Conservation (phyloP, 2,797 vertebrate genomes). For the Orestias chungarensis region DNA sequence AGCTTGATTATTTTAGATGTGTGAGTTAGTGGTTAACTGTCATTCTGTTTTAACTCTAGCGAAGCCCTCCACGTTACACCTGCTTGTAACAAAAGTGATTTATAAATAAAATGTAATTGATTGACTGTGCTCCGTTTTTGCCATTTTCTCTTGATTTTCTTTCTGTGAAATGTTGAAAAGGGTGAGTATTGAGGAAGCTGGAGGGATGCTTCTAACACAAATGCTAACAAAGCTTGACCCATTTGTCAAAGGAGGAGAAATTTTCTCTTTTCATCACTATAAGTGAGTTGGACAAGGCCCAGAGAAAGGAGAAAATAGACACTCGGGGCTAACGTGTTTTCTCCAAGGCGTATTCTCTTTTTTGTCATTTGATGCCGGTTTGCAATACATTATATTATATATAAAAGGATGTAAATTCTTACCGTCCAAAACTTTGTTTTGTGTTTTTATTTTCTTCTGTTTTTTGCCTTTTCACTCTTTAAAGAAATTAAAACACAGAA, state of each 20-base stretch:
- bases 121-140: neutral
- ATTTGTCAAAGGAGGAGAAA: conserved; percentile 59
- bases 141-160: conserved; percentile 19
- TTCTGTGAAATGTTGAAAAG: conserved; percentile 30
- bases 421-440: neutral
- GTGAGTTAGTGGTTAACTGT: neutral
- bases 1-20: neutral
- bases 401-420: neutral
- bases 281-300: conserved; percentile 30
- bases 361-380: conserved; percentile 44
- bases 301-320: conserved; percentile 46
- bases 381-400: conserved; percentile 3
- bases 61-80: neutral
- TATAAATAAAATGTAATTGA: neutral
- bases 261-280: conserved; percentile 37
- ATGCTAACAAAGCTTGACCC: conserved; percentile 63
- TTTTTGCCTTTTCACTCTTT: neutral
- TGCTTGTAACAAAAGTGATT: neutral
- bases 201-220: conserved; percentile 44
- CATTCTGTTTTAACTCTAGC: neutral
- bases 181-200: conserved; percentile 5
- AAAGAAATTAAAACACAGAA: neutral
- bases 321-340: conserved; percentile 42
- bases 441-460: neutral
- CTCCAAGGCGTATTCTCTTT: conserved; percentile 39